Conservation (phyloP, 2,888 invertebrate genomes). For the Agriopis aurantiaria region DNA sequence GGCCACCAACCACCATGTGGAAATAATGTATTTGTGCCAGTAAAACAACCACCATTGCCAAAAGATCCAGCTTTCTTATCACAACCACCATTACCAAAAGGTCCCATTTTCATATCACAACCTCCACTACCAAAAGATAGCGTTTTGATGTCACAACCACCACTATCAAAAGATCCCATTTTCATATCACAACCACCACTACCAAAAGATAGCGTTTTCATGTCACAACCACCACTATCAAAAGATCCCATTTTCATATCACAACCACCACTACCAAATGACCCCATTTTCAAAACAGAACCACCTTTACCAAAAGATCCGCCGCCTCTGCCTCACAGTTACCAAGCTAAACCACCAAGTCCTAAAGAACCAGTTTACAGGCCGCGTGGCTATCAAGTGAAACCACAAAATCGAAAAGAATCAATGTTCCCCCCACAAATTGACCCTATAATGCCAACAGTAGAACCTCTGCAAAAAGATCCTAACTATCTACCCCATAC, state of each 20-base stretch:
- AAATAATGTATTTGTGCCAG: constrained; percentile 5
- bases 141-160: background rate
- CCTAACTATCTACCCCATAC: background rate
- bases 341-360: background rate
- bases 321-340: background rate
- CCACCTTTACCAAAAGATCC: constrained; percentile 2
- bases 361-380: background rate
- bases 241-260: constrained; percentile 1
- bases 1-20: constrained; percentile 12
- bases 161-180: constrained; percentile 12
- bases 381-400: background rate
- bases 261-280: constrained; percentile 12
- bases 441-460: constrained; percentile 3
- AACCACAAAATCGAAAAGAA: background rate
- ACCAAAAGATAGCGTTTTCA: constrained; percentile 8
- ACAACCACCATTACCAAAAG: constrained; percentile 11
- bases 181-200: background rate
- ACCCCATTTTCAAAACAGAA: background rate
- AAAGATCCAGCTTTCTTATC: background rate
- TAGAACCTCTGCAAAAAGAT: background rate
- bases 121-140: constrained; percentile 24
- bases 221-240: constrained; percentile 9
- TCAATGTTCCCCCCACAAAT: background rate
- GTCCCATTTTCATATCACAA: background rate
- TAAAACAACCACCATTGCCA: constrained; percentile 8